Percentiles rank a stretch among this genome's conserved stretches.
phyloP scores from a whole-genome alignment of 2,113 vertebrate species.

The Austrofundulus limnaeus region DNA sequence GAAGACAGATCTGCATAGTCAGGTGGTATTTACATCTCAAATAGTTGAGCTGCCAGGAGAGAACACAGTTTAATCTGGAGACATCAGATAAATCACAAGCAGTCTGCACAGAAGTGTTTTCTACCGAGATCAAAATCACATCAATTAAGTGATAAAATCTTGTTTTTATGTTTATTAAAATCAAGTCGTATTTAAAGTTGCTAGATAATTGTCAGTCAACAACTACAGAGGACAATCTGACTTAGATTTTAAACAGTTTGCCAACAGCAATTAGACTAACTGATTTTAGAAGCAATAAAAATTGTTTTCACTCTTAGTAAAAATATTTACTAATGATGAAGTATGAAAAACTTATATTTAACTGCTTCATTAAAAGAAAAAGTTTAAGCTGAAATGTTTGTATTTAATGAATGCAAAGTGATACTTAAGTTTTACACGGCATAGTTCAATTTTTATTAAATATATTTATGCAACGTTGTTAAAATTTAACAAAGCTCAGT shows the following conservation, averaged over 20 bases:
- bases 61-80: conserved; percentile 61
- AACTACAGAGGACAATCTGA: neutral
- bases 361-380: too few species aligned
- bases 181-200: conserved; percentile 11
- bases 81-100: conserved; percentile 61
- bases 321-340: too few species aligned
- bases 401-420: too few species aligned
- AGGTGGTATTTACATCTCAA: conserved; percentile 67
- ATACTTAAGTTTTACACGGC: too few species aligned
- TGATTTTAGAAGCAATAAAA: too few species aligned
- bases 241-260: too few species aligned
- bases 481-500: neutral
- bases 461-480: neutral
- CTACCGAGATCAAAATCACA: conserved; percentile 55
- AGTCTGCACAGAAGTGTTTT: conserved; percentile 51
- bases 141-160: conserved; percentile 52
- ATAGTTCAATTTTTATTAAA: too few species aligned
- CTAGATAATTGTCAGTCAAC: conserved; percentile 11
- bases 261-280: too few species aligned
- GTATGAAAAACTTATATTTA: too few species aligned
- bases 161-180: conserved; percentile 13
- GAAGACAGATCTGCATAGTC: conserved; percentile 56
- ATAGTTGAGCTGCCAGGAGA: conserved; percentile 49
- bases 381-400: too few species aligned
- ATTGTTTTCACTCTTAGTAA: too few species aligned